These are phyloP conservation scores for Pachymerium ferrugineum DNA, from an alignment of 2,888 invertebrate genomes.

Conservation along the genomic window DNA sequence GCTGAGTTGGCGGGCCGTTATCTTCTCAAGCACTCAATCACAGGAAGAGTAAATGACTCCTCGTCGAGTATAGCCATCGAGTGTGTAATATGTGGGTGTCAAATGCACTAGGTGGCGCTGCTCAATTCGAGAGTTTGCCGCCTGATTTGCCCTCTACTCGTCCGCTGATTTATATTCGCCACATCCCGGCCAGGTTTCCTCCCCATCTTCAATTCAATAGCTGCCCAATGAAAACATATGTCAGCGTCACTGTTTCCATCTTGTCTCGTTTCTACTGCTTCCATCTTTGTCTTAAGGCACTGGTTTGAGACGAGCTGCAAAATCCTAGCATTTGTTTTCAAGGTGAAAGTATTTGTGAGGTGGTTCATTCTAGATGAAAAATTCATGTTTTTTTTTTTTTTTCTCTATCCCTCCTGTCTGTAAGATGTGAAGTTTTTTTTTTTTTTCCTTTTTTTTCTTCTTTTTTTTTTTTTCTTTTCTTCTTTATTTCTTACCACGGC, in stretches of 20 bases:
- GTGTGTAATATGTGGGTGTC: conserved; percentile 7
- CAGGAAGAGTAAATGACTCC: conserved; percentile 8
- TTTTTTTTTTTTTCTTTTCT: no score
- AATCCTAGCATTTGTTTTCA: conserved; percentile 3
- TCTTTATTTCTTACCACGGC: no score
- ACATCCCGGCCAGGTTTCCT: not conserved
- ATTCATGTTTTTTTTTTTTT: not conserved
- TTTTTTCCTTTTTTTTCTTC: not conserved
- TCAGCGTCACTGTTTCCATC: not conserved
- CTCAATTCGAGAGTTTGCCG: conserved; percentile 6
- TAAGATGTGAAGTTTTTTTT: no score
- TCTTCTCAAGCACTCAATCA: conserved; percentile 9
- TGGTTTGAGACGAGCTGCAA: no score
- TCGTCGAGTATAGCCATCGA: conserved; percentile 2
- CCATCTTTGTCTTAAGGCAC: no score
- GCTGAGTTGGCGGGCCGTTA: conserved; percentile 3
- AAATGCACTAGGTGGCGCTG: conserved; percentile 8
- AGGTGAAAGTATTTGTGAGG: not conserved
- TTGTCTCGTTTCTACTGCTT: no score
- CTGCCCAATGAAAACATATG: conserved; percentile 4
- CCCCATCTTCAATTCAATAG: conserved; percentile 13
- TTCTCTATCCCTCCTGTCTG: not conserved
- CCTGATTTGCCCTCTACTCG: conserved; percentile 13
- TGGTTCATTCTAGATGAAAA: not conserved
- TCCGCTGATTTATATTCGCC: conserved; percentile 5